Evolutionary conservation across 2,888 invertebrate genomes (phyloP).

Genomic region (Leucophora obtusa): DNA sequence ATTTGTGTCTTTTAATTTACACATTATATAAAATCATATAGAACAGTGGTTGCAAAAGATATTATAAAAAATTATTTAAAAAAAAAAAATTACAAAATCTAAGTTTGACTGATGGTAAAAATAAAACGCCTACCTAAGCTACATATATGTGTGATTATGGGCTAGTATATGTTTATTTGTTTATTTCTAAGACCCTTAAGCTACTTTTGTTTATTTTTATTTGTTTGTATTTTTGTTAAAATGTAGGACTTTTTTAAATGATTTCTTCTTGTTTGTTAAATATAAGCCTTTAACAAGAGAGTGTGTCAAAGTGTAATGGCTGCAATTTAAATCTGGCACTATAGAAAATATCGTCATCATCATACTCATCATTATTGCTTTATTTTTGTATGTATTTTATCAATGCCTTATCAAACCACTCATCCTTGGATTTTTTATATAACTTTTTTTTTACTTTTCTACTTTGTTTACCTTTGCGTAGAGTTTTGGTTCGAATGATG

Average conservation of each 20-base stretch:
- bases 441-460: conserved; percentile 17
- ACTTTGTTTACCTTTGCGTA: conserved; percentile 26
- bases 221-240: conserved; percentile 28
- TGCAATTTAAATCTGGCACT: conserved; percentile 63
- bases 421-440: conserved; percentile 41
- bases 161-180: conserved; percentile 42
- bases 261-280: conserved; percentile 29
- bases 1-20: too few species aligned
- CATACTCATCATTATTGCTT: not conserved
- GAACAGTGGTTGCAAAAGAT: too few species aligned
- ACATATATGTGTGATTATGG: not conserved
- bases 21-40: too few species aligned
- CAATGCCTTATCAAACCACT: conserved; percentile 44
- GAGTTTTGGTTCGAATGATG: not conserved
- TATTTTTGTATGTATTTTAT: conserved; percentile 25
- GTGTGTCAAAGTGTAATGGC: conserved; percentile 50
- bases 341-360: conserved; percentile 53
- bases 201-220: conserved; percentile 56
- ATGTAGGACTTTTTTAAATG: conserved; percentile 49
- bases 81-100: too few species aligned
- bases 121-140: too few species aligned
- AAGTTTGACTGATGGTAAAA: too few species aligned
- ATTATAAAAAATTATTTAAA: too few species aligned
- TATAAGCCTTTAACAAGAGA: conserved; percentile 28
- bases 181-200: conserved; percentile 61